These are phyloP conservation scores for Neuroscelio doddi DNA, from an alignment of 2,888 invertebrate genomes.

Conservation along the genomic window DNA sequence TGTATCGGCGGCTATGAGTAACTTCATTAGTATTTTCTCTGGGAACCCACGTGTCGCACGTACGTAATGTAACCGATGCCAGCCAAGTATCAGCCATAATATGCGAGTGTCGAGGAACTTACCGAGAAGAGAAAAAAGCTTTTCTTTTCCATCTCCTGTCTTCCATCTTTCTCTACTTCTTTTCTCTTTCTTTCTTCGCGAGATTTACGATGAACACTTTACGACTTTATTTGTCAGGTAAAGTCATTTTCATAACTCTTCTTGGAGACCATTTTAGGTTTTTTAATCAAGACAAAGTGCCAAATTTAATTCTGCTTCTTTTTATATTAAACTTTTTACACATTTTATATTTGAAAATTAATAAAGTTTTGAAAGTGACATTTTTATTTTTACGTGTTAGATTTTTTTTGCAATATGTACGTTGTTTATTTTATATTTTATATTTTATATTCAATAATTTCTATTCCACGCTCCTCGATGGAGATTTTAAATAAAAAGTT, in stretches of 20 bases:
- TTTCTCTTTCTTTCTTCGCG: conserved; percentile 45
- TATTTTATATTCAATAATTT: too few relatives aligned
- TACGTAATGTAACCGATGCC: conserved; percentile 35
- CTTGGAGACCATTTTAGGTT: conserved; percentile 15
- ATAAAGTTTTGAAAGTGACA: too few relatives aligned
- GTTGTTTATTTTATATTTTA: too few relatives aligned
- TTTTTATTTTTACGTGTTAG: too few relatives aligned
- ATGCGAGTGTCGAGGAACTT: conserved; percentile 40
- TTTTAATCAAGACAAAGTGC: conserved; percentile 12
- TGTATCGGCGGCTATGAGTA: conserved; percentile 25
- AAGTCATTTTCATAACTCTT: conserved; percentile 42
- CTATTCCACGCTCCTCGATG: too few relatives aligned
- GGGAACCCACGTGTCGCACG: conserved; percentile 53
- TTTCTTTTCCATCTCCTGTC: conserved; percentile 30
- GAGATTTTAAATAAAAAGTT: too few relatives aligned
- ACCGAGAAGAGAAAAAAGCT: conserved; percentile 38
- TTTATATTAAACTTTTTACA: too few relatives aligned
- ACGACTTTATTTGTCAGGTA: conserved; percentile 58
- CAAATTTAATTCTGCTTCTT: conserved; percentile 24
- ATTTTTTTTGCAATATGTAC: too few relatives aligned
- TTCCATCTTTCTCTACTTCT: conserved; percentile 35
- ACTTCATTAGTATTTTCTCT: conserved; percentile 53
- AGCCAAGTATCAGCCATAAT: conserved; percentile 24
- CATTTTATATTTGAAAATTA: too few relatives aligned
- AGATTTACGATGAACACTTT: conserved; percentile 66